Conservation (phyloP, 2,113 vertebrate genomes). For the Stictonetta naevosa region DNA sequence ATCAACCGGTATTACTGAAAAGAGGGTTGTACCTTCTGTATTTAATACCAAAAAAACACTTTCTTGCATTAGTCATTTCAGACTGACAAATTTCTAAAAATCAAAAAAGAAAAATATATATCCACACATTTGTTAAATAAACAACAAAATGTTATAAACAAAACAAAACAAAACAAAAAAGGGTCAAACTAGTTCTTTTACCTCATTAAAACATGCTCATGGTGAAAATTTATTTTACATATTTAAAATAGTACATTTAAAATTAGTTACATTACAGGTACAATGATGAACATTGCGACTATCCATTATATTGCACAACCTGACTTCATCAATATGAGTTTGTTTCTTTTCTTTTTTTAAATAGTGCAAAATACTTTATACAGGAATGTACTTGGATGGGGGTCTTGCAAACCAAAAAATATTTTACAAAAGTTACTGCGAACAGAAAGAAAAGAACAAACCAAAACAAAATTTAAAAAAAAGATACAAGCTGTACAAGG, state of each 20-base stretch:
- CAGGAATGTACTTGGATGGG: constrained; percentile 94
- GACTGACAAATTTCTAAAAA: constrained; percentile 71
- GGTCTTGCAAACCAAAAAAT: constrained; percentile 81
- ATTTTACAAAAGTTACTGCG: constrained; percentile 88
- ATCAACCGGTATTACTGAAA: constrained; percentile 63
- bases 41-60: constrained; percentile 69
- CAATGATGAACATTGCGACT: constrained; percentile 91
- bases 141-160: constrained; percentile 67
- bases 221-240: constrained; percentile 98
- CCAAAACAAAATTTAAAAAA: constrained; percentile 53
- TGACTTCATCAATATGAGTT: constrained; percentile 90
- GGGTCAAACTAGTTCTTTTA: constrained; percentile 77
- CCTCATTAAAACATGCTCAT: constrained; percentile 91
- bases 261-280: constrained; percentile 95
- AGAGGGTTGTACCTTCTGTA: constrained; percentile 69
- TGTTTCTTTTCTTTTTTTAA: constrained; percentile 79
- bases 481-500: constrained; percentile 87
- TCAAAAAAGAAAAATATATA: constrained; percentile 72
- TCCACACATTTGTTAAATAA: constrained; percentile 74
- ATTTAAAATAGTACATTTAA: constrained; percentile 99
- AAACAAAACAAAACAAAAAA: constrained; percentile 42
- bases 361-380: constrained; percentile 99
- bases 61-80: constrained; percentile 68
- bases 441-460: constrained; percentile 64
- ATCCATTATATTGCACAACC: constrained; percentile 95